Evolutionary conservation across 2,797 vertebrate species (phyloP), one percentile per base, ranked within the genome.

Genomic region (Anniella stebbinsi): DNA sequence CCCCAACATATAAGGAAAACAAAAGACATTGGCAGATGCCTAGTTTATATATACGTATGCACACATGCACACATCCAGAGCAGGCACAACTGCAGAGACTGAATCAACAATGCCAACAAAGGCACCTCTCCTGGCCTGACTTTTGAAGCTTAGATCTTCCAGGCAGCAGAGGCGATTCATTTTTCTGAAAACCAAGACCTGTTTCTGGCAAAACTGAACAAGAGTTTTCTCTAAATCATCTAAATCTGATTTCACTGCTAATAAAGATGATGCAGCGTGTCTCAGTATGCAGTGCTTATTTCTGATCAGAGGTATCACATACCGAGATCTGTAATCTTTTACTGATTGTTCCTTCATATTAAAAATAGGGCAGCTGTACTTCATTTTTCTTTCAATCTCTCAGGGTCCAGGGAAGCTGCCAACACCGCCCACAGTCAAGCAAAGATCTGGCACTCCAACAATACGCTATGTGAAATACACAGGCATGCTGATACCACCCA

Each of bases 321-420:
- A 90, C 94, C 95, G 93, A 45, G 90, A 93, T 89, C 92, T 89
- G 84, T 90, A 93, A 93, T 89, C 92, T 93, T 82, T 93, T 93
- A 76, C 87, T 94, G 92, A 93, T 95, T 95, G 94, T 94, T 95
- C 80, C 84, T 92, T 92, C 94, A 91, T 96, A 95, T 96, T 95
- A 96, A 94, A 94, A 95, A 92, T 84, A 95, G 87, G 81, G 91
- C 91, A 95, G 93, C 90, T 96, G 87, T 96, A 90, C 89, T 95
- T 95, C 66, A 88, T 93, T 95, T 94, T 87, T 94, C 93, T 94
- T 95, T 94, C 72, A 92, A 92, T 93, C 2, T 0, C 78, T 92
- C 77, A 94, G 87, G 36, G 45, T 94, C 6, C 91, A 93, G 90
- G 91, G 91, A 94, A 95, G 94, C 88, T 94, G 87, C 76, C 88